Conservation (phyloP, 2,888 invertebrate genomes). For the Drosophila hamatofila region DNA sequence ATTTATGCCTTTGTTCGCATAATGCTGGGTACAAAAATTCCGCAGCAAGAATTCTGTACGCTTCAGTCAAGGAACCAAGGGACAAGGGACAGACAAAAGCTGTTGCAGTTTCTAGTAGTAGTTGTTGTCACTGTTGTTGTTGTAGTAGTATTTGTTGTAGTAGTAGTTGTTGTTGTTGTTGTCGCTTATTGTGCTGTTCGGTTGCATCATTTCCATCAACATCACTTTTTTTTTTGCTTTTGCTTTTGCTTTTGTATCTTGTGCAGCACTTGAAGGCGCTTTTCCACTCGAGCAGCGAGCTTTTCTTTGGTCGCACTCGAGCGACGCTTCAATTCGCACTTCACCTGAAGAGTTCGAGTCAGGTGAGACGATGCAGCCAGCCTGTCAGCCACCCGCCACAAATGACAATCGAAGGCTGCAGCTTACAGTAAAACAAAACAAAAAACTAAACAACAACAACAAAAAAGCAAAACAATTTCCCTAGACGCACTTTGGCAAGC, state of each 20-base stretch:
- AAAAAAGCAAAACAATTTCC: slow-evolving; percentile 16
- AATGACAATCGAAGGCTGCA: slow-evolving; percentile 73
- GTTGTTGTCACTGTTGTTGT: slow-evolving; percentile 1
- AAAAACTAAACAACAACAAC: slow-evolving; percentile 17
- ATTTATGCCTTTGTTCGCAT: slow-evolving; percentile 42
- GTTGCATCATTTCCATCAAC: slow-evolving; percentile 55
- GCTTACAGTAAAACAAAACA: neutral
- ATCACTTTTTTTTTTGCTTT: slow-evolving; percentile 3
- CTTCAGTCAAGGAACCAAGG: slow-evolving; percentile 8
- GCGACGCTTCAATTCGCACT: slow-evolving; percentile 78
- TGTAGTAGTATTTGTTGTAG: slow-evolving; percentile 21
- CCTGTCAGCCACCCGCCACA: slow-evolving; percentile 25
- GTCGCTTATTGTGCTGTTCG: slow-evolving; percentile 52
- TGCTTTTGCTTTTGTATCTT: slow-evolving; percentile 47
- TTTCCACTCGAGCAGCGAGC: slow-evolving; percentile 70
- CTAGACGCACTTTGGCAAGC: neutral
- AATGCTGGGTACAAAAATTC: slow-evolving; percentile 35
- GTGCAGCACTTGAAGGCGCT: slow-evolving; percentile 49
- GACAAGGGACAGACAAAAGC: slow-evolving; percentile 49
- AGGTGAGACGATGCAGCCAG: neutral
- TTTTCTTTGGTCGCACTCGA: slow-evolving; percentile 74
- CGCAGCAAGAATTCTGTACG: slow-evolving; percentile 29
- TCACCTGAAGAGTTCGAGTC: slow-evolving; percentile 64
- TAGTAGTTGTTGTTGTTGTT: slow-evolving; percentile 26
- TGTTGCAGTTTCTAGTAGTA: slow-evolving; percentile 25